These are phyloP conservation scores for Melipona quadrifasciata DNA, from an alignment of 1,140 invertebrate genomes.

Conservation along the genomic window DNA sequence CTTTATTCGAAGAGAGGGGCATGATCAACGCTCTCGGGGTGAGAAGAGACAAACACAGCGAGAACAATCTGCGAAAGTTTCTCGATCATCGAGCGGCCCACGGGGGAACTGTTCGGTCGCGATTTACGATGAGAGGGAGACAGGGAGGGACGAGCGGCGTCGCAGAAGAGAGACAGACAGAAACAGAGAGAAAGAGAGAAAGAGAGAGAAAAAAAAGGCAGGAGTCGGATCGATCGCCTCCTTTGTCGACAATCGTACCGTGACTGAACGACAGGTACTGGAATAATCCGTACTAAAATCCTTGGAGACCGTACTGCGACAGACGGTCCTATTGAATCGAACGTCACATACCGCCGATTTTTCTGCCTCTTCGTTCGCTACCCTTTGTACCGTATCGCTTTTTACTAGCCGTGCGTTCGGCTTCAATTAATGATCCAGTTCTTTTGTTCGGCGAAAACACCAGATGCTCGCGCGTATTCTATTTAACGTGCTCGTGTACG, in stretches of 20 bases:
- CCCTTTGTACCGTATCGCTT: conserved; percentile 36
- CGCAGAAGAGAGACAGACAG: neutral
- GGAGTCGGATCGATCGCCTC: conserved; percentile 52
- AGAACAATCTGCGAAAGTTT: conserved; percentile 74
- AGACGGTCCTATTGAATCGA: conserved; percentile 60
- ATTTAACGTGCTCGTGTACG: neutral
- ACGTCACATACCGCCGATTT: conserved; percentile 67
- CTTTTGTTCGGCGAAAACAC: neutral
- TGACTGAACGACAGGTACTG: conserved; percentile 54
- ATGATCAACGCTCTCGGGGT: conserved; percentile 45
- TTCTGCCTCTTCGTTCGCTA: conserved; percentile 51
- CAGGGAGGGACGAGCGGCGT: too few relatives aligned
- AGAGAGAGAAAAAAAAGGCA: conserved; percentile 11
- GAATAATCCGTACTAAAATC: conserved; percentile 67
- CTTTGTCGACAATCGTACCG: conserved; percentile 58
- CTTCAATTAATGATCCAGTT: conserved; percentile 36
- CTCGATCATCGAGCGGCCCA: conserved; percentile 74
- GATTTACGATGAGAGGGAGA: conserved; percentile 65
- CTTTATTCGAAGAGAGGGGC: conserved; percentile 36
- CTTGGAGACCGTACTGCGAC: conserved; percentile 55
- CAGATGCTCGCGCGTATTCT: conserved; percentile 9
- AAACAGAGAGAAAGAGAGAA: neutral
- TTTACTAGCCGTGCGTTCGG: conserved; percentile 24
- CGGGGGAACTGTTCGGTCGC: conserved; percentile 71
- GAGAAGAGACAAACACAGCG: conserved; percentile 64